Base-by-base conservation (phyloP, 2,797 vertebrate genomes). In the Crenuchus spilurus region DNA sequence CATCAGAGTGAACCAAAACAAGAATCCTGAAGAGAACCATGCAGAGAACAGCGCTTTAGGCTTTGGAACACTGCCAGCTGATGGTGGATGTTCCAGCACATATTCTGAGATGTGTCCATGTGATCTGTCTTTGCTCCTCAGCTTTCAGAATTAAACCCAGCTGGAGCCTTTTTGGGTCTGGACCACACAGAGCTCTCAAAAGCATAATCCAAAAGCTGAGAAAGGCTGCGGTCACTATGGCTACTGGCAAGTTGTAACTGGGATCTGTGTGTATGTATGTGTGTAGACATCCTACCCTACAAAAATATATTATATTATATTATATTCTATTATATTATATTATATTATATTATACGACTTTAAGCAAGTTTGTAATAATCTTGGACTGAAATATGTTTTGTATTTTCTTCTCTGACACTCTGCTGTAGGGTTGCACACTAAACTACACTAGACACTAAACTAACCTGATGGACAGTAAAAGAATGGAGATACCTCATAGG, bases 191-290 rank as follows among this genome's bases (percentile, higher is more conserved):
- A 9, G 31, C 28, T 24, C 42, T 67, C 42, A 10, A 58, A 37
- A 61, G 28, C 16, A 18, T 68, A 61, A 75, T 75, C 72, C 64
- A 67, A 75, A n/a, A 44, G 42, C 54, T 68, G 54, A 39, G 73
- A 33, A 54, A 44, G 39, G 26, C 14, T 28, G 20, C 30, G 46
- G 73, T 69, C 57, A 22, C 73, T 49, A 75, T 75, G 65, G 65
- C 55, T 62, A 75, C 73, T 57, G 18, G 41, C 30, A 48, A 60
- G 55, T 75, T 74, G 54, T 33, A 51, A 42, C 54, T 60, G 42
- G 54, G 64, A 58, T 65, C 37, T 11, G 41, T 49, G 11, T 42
- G 10, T 60, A 11, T 33, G n/a, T 48, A 46, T 52, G 46, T 62
- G 57, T 51, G 31, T 71, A n/a, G n/a, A n/a, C n/a, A n/a, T n/a